phyloP scores from a whole-genome alignment of 2,797 vertebrate genomes.

The Carduelis carduelis region DNA sequence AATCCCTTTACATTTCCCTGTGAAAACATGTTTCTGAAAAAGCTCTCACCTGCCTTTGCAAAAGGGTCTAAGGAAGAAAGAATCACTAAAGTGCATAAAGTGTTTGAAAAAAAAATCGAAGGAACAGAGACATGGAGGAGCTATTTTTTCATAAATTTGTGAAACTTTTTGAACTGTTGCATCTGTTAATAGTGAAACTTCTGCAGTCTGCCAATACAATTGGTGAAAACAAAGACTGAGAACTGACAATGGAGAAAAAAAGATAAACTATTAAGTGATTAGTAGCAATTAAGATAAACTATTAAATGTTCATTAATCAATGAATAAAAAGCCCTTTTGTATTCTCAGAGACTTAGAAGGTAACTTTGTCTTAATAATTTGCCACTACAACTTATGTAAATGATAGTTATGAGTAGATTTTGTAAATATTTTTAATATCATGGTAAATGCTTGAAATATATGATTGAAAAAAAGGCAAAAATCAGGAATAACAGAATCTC shows the following conservation, averaged over 20 bases:
- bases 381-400: not conserved
- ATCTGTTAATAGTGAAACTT: not conserved
- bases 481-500: not conserved
- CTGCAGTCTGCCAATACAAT: not conserved
- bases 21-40: not conserved
- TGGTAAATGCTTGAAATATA: not conserved
- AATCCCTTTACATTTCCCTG: not conserved
- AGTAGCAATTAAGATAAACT: not conserved
- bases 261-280: not conserved
- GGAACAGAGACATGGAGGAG: not conserved
- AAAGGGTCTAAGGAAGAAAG: not conserved
- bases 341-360: not conserved
- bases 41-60: not conserved
- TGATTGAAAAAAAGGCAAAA: not conserved
- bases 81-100: not conserved
- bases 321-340: not conserved
- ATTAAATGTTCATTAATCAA: not conserved
- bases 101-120: not conserved
- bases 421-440: not conserved
- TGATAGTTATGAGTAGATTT: not conserved
- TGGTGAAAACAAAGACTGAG: not conserved
- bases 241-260: not conserved
- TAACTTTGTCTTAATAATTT: not conserved
- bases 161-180: not conserved
- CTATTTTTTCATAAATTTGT: not conserved